Evolutionary conservation across 2,888 invertebrate species (phyloP), one percentile per base, ranked within the genome.

Genomic region (Xylophagus ater): DNA sequence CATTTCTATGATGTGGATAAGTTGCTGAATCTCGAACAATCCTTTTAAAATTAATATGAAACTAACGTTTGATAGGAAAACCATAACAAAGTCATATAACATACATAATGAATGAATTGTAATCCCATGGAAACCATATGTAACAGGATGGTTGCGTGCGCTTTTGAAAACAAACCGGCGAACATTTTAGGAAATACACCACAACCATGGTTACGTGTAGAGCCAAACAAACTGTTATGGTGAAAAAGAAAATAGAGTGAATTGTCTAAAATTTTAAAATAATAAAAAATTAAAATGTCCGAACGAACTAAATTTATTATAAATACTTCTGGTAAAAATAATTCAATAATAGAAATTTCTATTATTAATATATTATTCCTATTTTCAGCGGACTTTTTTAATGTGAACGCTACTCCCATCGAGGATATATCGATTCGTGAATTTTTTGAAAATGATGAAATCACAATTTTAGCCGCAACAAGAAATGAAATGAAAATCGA

Each of bases 391-490:
- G 60, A 62, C 46, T 64, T 59, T 48, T 64, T 64, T 47, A 56
- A 52, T 42, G 56, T 53, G 40, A 49, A 51, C 42, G 55, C 52
- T 54, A 54, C n/a, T n/a, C n/a, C 58, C 49, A 56, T 53, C 49
- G 66, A 60, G 49, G 53, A 58, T 46, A 43, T 51, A 19, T 53
- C 61, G 44, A 53, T 71, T 44, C 57, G 62, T 46, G 65, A 66
- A 48, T 71, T 71, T 53, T 53, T 71, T 37, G 61, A 66, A 50
- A 65, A 59, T 46, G 67, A 67, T 48, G 65, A 66, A 50, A 59
- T 64, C 44, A 60, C 64, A 32, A 60, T 62, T 44, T 53, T 70
- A 43, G 66, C 65, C 47, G 69, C 69, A 39, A 59, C 59, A 45
- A 56, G 60, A 47, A 55, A 59, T 49, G 59, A 65, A 51, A 60